Base-by-base conservation (phyloP, 64 coral and sea anemone genomes). In the Porites australiensis region DNA sequence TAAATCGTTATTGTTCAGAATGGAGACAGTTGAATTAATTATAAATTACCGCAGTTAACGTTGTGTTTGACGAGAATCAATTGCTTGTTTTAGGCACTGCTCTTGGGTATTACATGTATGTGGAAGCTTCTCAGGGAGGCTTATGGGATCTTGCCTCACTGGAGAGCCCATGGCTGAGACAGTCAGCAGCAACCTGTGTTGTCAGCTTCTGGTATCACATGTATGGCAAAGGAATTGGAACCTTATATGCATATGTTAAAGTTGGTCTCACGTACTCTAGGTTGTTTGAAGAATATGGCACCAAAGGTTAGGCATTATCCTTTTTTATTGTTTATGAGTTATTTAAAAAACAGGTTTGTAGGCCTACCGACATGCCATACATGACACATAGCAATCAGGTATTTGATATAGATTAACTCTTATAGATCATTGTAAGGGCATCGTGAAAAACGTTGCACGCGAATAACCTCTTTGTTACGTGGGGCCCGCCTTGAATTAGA, bases 151-250 rank as follows among this genome's bases (percentile, higher is more conserved):
- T 99, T 19, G 98, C 94, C 22, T 75, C 58, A 19, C 70, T 99
- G 14, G 98, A 99, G 58, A 99, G 98, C 13, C 8, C 51, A 7
- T 94, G 87, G 77, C 88, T 99, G 0, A 88, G 86, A 48, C 98
- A 99, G 72, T 87, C 94, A 15, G 61, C 98, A 20, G 84, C 98
- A 11, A 86, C 82, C 4, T 99, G 98, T 54, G 75, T 88, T 44
- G 90, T 99, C 64, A 99, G 90, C 37, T 99, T 99, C 73, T 96
- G 91, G 90, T 99, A 99, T 57, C 98, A 99, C 78, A 99, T 99
- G 98, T 99, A 94, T 61, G 98, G 98, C 14, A 83, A 6, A 19
- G 94, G 94, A 63, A 99, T 99, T 61, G 98, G 98, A 3, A 82
- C 53, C 8, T 60, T 99, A 55, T 96, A 96, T 71, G 98, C 77